Evolutionary conservation across 2,888 invertebrate genomes (phyloP).

Genomic region (Noctua pronuba): DNA sequence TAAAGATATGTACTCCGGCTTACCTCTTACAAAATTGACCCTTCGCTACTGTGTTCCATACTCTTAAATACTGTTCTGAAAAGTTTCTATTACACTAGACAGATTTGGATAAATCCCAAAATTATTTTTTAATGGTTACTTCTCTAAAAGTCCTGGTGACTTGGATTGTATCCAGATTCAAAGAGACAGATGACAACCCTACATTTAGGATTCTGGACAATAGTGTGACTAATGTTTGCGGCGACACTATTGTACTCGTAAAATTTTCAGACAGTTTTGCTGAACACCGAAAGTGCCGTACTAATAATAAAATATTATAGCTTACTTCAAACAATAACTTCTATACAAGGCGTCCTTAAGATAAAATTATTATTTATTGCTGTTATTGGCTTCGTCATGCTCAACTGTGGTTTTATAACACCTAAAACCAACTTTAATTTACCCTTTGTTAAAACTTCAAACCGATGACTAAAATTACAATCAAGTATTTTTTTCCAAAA

Average conservation of each 20-base stretch:
- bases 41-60: too few species aligned
- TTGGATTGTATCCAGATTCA: conserved; percentile 61
- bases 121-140: conserved; percentile 46
- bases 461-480: background rate
- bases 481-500: background rate
- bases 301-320: conserved; percentile 57
- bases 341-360: conserved; percentile 23
- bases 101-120: conserved; percentile 48
- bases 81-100: conserved; percentile 13
- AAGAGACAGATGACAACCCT: conserved; percentile 62
- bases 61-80: conserved; percentile 9
- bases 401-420: conserved; percentile 31
- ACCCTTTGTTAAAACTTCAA: conserved; percentile 20
- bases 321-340: conserved; percentile 38
- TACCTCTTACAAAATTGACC: too few species aligned
- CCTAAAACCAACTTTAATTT: conserved; percentile 5
- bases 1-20: too few species aligned
- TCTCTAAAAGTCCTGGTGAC: conserved; percentile 35
- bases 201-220: conserved; percentile 50
- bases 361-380: conserved; percentile 29
- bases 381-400: conserved; percentile 8
- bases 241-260: conserved; percentile 51
- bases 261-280: conserved; percentile 59
- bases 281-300: conserved; percentile 47
- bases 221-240: conserved; percentile 64